Base-by-base conservation (phyloP, 2,888 invertebrate species). In the Hydrotaea cyrtoneurina region DNA sequence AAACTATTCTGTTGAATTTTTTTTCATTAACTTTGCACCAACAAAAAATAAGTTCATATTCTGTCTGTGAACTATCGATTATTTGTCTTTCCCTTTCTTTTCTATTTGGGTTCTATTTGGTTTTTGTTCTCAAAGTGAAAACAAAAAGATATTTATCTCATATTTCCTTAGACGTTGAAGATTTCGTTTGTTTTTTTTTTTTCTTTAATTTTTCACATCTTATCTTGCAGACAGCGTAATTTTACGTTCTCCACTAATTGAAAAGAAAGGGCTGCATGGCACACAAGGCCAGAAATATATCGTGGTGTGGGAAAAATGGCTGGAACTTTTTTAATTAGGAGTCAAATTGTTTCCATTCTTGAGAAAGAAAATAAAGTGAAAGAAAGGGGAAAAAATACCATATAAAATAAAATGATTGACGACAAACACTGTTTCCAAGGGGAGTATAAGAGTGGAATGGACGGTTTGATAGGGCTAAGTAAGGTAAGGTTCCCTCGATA, bases 271-370 rank as follows among this genome's bases (percentile, higher is more conserved):
- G 55, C 2, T 55, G 55, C 15, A 31, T 31, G 2, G n/a, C 11
- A 66, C 43, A 66, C 31, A 66, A 39, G 13, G 66, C 66, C 17
- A 66, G 19, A 17, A 66, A 43, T 4, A 21, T 55, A 55, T 55
- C 39, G 13, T 39, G 23, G 21, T 17, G 2, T 17, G 17, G n/a
- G 21, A 66, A 62, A 31, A 66, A 66, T 66, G 36, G 13, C 17
- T 43, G 66, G 39, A 66, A 66, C 66, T 66, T 66, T 66, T 66
- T 66, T 66, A 66, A 66, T 66, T 66, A 66, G 39, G 19, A 66
- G 43, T 43, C 19, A 66, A 66, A 43, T 66, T 66, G 39, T 66
- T 66, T 17, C 66, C 39, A 66, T 66, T 43, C 43, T 43, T 66
- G 21, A 19, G 15, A 66, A 66, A 66, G n/a, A 17, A 66, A 43